Base-by-base conservation (phyloP, 2,888 invertebrate species). In the Oscheius sp. region DNA sequence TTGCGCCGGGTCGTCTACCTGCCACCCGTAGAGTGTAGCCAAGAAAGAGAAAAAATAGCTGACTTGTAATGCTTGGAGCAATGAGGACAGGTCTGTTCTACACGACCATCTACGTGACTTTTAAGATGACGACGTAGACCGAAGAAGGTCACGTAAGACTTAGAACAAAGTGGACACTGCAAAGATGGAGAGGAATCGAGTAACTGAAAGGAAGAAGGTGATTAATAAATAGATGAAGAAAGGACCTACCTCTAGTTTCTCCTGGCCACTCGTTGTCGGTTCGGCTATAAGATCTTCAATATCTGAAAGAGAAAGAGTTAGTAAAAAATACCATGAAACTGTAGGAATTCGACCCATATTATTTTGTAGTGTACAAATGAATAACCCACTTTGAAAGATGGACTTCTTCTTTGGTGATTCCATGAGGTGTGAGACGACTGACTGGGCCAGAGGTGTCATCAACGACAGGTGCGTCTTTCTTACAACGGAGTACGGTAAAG, bases 61-160 rank as follows among this genome's bases (percentile, higher is more conserved):
- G 36, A 77, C 77, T 69, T 73, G 63, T 77, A 77, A 3, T 68
- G 62, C 45, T 77, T 77, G 1, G 67, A 64, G 54, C 77, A 77
- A 4, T 75, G 72, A 1, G 75, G 75, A 69, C 77, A 77, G 20
- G 28, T 67, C 50, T 77, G 77, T 47, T 74, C 72, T 1, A 77
- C 56, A 17, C 73, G 71, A 2, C 77, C 77, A 17, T 77, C 77
- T 14, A 70, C 63, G 54, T 77, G 77, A 41, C 70, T 72, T 32
- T 75, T 73, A 9, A 74, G 24, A 65, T 77, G 77, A 32, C 74
- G 49, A 24, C 74, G 59, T 4, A 77, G 64, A 12, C 77, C 77
- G 44, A 75, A 74, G 20, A 67, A 75, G 0, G 77, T 75, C 24
- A 75, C 36, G 50, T 74, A 77, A 0, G 67, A 54, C 47, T 77